phyloP scores from a whole-genome alignment of 2,888 invertebrate species.

The Sesamia inferens region DNA sequence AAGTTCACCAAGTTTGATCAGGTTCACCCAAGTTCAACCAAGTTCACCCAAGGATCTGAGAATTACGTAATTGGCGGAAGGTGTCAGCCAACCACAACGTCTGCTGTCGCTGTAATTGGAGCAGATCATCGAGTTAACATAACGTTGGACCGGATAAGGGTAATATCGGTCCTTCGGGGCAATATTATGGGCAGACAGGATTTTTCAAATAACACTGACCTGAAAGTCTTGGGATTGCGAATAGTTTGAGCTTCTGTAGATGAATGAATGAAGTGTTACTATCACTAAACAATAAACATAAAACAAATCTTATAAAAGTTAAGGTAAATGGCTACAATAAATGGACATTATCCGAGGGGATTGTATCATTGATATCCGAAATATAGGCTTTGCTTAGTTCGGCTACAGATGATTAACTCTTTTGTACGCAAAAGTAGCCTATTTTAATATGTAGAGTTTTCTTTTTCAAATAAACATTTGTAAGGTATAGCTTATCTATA shows the following conservation, averaged over 20 bases:
- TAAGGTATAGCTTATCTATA: no score
- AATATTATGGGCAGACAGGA: background rate
- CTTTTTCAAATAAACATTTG: no score
- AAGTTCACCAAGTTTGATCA: constrained; percentile 2
- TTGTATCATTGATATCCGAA: no score
- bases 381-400: no score
- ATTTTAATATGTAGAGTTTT: no score
- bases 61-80: constrained; percentile 66
- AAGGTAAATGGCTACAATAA: no score
- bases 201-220: background rate
- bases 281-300: no score
- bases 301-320: no score
- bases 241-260: background rate
- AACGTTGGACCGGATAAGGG: constrained; percentile 11
- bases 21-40: constrained; percentile 13
- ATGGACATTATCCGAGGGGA: no score
- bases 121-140: constrained; percentile 62
- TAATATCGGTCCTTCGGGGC: constrained; percentile 8
- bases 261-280: no score
- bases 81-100: constrained; percentile 59
- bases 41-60: constrained; percentile 45
- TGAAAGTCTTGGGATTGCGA: background rate
- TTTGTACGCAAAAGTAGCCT: no score
- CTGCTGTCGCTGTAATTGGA: constrained; percentile 65
- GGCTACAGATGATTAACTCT: no score